Percentiles rank a stretch among this genome's conserved stretches.
These are phyloP conservation scores for Helostoma temminkii DNA, from an alignment of 2,797 vertebrate genomes.

Conservation along the genomic window DNA sequence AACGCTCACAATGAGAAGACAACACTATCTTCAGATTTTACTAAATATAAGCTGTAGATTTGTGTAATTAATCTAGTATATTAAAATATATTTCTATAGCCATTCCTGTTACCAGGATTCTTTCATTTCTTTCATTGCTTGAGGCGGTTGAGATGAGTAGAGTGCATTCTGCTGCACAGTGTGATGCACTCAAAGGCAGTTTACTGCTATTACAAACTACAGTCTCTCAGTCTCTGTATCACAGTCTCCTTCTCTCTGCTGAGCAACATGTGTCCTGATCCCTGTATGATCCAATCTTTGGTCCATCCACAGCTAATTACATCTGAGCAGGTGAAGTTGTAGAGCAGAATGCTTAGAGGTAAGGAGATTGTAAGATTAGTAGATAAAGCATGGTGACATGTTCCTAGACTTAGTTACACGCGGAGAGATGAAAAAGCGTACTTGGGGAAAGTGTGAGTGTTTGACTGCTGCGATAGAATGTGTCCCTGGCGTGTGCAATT, in stretches of 20 bases:
- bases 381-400: conserved; percentile 26
- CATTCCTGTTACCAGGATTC: background rate
- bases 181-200: conserved; percentile 35
- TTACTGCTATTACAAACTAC: conserved; percentile 14
- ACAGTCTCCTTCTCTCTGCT: conserved; percentile 14
- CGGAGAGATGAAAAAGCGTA: conserved; percentile 28
- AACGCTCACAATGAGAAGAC: background rate
- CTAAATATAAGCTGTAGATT: background rate
- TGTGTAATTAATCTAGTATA: conserved; percentile 9
- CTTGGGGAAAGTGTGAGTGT: conserved; percentile 24
- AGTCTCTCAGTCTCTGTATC: background rate
- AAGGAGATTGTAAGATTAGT: conserved; percentile 35
- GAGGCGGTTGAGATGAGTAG: conserved; percentile 23
- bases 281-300: conserved; percentile 35
- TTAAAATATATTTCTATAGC: conserved; percentile 9
- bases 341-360: conserved; percentile 29
- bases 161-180: conserved; percentile 35
- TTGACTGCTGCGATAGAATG: conserved; percentile 30
- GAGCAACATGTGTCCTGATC: conserved; percentile 36
- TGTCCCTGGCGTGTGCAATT: conserved; percentile 38
- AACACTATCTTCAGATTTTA: background rate
- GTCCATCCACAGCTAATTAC: conserved; percentile 45
- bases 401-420: conserved; percentile 30
- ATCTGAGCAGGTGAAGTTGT: conserved; percentile 37
- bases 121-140: conserved; percentile 29